A percentile compares a stretch with the other conserved stretches of the same genome.
phyloP scores from a whole-genome alignment of 2,888 invertebrate genomes.

The Trileptium ribeirensis region DNA sequence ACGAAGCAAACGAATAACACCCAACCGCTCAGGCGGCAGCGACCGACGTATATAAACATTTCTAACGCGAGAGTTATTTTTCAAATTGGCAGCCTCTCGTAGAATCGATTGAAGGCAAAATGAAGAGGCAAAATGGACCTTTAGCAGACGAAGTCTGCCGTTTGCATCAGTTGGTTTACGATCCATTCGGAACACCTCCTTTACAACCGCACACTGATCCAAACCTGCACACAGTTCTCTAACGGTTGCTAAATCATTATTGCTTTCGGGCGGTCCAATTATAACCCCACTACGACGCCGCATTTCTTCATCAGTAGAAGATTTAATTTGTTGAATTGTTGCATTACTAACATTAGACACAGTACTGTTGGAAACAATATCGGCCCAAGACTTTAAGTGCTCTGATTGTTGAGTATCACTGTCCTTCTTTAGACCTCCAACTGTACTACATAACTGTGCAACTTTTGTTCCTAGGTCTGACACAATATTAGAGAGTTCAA shows the following conservation, averaged over 20 bases:
- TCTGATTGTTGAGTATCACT: too few species aligned
- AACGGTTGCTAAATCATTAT: neutral
- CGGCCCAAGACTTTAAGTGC: too few species aligned
- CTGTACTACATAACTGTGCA: too few species aligned
- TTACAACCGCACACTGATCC: neutral
- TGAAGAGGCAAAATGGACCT: neutral
- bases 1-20: neutral
- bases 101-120: neutral
- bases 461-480: too few species aligned
- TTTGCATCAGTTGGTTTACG: neutral
- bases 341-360: too few species aligned
- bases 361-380: too few species aligned
- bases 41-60: neutral
- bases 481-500: too few species aligned
- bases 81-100: neutral
- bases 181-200: neutral
- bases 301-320: too few species aligned
- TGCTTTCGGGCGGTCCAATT: neutral
- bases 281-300: neutral
- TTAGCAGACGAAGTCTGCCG: neutral
- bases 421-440: too few species aligned
- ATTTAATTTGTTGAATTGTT: too few species aligned
- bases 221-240: neutral
- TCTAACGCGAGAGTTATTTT: neutral
- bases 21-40: neutral